Percentiles rank a stretch among this genome's conserved stretches.
Conservation (phyloP, 2,797 vertebrate species). For the Antrozous pallidus region DNA sequence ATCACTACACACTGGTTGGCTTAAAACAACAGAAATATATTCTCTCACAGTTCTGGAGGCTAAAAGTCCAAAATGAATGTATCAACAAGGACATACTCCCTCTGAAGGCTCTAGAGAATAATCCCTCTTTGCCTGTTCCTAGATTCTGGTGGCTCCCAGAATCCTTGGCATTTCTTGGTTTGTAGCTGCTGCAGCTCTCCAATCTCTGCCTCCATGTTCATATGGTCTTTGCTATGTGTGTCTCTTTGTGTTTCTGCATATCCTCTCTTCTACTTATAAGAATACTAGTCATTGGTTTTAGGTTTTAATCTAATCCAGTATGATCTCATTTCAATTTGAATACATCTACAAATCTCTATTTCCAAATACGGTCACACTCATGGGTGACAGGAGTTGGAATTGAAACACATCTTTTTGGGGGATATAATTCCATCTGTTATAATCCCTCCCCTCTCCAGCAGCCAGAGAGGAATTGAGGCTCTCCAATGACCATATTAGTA, state of each 20-base stretch:
- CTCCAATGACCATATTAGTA: not conserved
- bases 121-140: not conserved
- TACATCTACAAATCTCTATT: not conserved
- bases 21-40: not conserved
- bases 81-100: not conserved
- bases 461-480: not conserved
- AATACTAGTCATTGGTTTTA: not conserved
- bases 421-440: not conserved
- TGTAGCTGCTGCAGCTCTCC: not conserved
- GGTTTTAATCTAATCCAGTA: not conserved
- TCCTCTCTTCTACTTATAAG: not conserved
- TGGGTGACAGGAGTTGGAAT: not conserved
- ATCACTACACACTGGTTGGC: not conserved
- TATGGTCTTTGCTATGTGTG: not conserved
- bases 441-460: not conserved
- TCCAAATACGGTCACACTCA: conserved; percentile 9
- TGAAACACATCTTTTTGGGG: not conserved
- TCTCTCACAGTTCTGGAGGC: not conserved
- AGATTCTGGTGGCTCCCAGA: not conserved
- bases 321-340: not conserved
- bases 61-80: conserved; percentile 35
- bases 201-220: not conserved
- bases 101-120: not conserved
- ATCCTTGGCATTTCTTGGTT: not conserved
- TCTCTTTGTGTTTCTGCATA: not conserved